Conservation (phyloP, 2,113 vertebrate species). For the Oreotragus oreotragus region DNA sequence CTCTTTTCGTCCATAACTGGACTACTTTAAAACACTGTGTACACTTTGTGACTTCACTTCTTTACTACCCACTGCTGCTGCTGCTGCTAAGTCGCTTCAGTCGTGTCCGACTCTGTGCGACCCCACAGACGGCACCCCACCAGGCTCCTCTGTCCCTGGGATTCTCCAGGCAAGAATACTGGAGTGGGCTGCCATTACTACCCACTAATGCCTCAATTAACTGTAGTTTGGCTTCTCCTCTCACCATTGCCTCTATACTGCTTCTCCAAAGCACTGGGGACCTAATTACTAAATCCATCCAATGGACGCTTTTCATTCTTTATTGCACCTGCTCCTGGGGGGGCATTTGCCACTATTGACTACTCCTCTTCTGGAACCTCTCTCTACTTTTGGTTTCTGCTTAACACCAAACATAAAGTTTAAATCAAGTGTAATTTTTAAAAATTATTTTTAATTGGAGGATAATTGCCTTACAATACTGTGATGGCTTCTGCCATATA, state of each 20-base stretch:
- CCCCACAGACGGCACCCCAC: too few species aligned
- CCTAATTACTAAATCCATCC: not conserved
- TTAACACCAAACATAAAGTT: not conserved
- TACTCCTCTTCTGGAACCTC: not conserved
- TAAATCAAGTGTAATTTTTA: not conserved
- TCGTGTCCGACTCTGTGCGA: too few species aligned
- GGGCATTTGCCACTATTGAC: not conserved
- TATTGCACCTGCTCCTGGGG: not conserved
- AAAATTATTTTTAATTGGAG: not conserved
- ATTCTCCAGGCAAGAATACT: too few species aligned
- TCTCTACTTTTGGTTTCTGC: slow-evolving; percentile 19
- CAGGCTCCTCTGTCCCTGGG: too few species aligned
- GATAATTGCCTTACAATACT: not conserved
- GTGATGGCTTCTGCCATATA: not conserved
- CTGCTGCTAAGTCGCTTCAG: too few species aligned
- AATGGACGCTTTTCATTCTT: not conserved
- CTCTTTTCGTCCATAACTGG: not conserved
- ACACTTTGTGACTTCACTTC: not conserved
- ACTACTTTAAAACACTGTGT: not conserved
- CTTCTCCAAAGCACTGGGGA: not conserved
- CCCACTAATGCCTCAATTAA: not conserved
- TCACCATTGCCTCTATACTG: not conserved
- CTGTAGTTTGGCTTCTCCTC: not conserved
- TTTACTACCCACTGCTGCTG: not conserved
- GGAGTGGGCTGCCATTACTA: too few species aligned